phyloP scores from a whole-genome alignment of 2,113 vertebrate species.

The Ceyx cyanopectus region DNA sequence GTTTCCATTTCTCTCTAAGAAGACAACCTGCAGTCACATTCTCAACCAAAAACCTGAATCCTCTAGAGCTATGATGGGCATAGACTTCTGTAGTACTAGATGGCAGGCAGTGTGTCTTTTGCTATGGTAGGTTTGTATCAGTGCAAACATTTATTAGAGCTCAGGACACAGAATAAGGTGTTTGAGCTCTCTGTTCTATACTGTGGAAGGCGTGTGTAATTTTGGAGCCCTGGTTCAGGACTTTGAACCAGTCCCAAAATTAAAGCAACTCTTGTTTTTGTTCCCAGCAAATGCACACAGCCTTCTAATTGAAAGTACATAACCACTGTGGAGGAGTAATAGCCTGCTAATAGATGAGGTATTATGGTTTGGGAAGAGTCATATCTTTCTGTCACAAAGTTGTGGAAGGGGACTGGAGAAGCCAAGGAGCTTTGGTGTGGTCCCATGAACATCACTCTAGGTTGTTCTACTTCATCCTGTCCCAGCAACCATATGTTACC shows the following conservation, averaged over 20 bases:
- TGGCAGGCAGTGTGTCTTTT: background rate
- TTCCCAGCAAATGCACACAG: background rate
- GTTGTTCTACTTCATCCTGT: background rate
- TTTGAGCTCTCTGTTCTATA: background rate
- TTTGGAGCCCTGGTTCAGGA: background rate
- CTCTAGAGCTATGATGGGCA: background rate
- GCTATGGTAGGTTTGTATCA: background rate
- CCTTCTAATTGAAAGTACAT: background rate
- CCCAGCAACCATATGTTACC: accelerated
- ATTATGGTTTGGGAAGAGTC: background rate
- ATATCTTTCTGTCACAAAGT: background rate
- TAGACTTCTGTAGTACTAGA: background rate
- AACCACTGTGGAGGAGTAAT: background rate
- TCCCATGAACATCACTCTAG: background rate
- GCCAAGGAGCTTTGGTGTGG: background rate
- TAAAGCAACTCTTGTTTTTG: background rate
- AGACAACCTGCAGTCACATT: background rate
- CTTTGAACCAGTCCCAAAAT: constrained; percentile 8
- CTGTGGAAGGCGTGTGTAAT: background rate
- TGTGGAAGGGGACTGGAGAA: background rate
- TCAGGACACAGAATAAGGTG: background rate
- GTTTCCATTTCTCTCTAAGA: background rate
- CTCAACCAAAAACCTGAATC: background rate
- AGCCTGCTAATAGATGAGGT: background rate
- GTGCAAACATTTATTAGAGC: background rate